Base-by-base conservation (phyloP, 2,113 vertebrate genomes). In the Himantopus leucocephalus region DNA sequence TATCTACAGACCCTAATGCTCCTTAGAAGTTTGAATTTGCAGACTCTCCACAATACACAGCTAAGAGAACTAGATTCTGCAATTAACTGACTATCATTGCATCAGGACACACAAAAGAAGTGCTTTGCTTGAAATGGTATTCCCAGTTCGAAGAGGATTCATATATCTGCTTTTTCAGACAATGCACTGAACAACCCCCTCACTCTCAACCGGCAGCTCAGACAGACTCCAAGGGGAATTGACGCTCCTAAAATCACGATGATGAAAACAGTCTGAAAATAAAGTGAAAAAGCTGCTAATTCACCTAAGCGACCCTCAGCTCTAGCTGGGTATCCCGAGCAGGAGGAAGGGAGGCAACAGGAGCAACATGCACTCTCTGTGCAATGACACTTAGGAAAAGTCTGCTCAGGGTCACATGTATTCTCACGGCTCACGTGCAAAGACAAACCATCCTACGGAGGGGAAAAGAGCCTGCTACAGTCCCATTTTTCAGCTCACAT, bases 351-450 rank as follows among this genome's bases (percentile, higher is more conserved):
- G 27, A 59, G 17, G 10, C 35, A 73, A 68, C 34, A 64, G 26
- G 19, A 90, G n/a, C 14, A 63, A 75, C 1, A 8, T 2, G 35
- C 3, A 9, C 3, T 6, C 19, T 23, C 10, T 1, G 0, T 8
- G 12, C 23, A 63, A 64, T 60, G 30, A 37, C 5, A 34, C 13
- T 48, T 47, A 22, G 27, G 12, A 1, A 10, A 43, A 34, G 3
- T 18, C 34, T 76, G 35, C 27, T 64, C 35, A 53, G 35, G 67
- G 20, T 82, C 34, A 75, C 30, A 47, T 0, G 0, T 34, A 32
- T 34, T 70, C 59, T 53, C 45, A 56, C 26, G n/a, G 39, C 6
- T n/a, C 37, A 3, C 0, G 8, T 56, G 24, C 27, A 68, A 89
- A 52, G 39, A 37, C 20, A 91, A 76, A 41, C 2, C 35, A 64